These are phyloP conservation scores for Tor tambroides DNA, from an alignment of 2,113 vertebrate species.

Conservation along the genomic window DNA sequence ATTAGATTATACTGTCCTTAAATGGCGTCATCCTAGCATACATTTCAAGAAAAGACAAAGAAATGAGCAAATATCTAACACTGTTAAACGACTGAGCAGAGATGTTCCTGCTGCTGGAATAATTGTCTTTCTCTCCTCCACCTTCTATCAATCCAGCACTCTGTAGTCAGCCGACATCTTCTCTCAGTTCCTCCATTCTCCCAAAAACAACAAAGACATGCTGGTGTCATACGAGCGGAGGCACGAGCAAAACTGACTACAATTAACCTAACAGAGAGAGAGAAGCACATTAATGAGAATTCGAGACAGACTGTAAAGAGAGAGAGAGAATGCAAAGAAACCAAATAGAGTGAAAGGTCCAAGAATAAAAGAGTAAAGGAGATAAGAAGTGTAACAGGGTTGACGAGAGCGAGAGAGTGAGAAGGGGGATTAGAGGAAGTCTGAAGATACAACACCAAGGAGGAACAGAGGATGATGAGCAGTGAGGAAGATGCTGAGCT, in stretches of 20 bases:
- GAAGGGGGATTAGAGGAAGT: constrained; percentile 51
- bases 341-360: constrained; percentile 24
- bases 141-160: constrained; percentile 37
- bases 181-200: neutral
- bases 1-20: neutral
- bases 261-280: constrained; percentile 21
- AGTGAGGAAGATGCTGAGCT: constrained; percentile 47
- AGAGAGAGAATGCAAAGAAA: neutral
- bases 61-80: neutral
- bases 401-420: constrained; percentile 19
- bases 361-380: constrained; percentile 10
- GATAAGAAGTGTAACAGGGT: constrained; percentile 29
- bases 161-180: constrained; percentile 4
- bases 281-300: neutral
- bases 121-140: constrained; percentile 49
- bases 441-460: constrained; percentile 58
- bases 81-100: neutral
- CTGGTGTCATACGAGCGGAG: neutral
- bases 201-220: constrained; percentile 40
- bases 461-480: constrained; percentile 54
- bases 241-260: neutral
- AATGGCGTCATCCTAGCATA: neutral
- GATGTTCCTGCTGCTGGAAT: constrained; percentile 23
- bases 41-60: neutral
- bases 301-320: constrained; percentile 8